These are phyloP conservation scores for Stictocephala bisonia DNA, from an alignment of 2,888 invertebrate genomes.

Conservation along the genomic window DNA sequence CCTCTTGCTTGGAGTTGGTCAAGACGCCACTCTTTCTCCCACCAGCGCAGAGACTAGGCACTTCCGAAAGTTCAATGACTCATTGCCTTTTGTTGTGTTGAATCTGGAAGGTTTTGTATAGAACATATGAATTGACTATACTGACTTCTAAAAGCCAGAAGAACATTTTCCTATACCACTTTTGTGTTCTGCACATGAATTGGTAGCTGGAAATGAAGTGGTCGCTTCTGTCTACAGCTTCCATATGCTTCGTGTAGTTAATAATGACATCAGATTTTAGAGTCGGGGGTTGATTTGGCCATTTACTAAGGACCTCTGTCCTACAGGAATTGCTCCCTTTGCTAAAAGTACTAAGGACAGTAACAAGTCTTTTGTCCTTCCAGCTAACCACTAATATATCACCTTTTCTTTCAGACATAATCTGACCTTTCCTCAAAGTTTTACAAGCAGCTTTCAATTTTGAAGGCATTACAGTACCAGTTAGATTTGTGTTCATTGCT, in stretches of 20 bases:
- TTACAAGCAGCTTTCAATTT: not conserved
- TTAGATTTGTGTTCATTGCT: not conserved
- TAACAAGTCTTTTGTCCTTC: constrained; percentile 14
- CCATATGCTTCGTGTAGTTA: constrained; percentile 17
- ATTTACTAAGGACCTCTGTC: constrained; percentile 18
- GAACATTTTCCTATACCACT: no score
- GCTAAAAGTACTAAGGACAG: not conserved
- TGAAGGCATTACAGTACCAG: constrained; percentile 16
- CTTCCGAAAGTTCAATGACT: no score
- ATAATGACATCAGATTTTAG: not conserved
- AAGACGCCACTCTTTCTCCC: no score
- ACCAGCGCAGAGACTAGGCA: no score
- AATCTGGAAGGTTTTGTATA: no score
- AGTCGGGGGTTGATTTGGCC: constrained; percentile 5
- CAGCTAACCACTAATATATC: not conserved
- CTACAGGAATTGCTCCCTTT: not conserved
- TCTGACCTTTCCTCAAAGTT: not conserved
- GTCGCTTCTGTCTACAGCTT: not conserved
- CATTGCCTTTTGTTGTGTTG: no score
- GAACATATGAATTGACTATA: no score
- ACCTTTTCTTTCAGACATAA: not conserved
- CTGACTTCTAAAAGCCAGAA: no score
- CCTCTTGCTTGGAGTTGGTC: no score
- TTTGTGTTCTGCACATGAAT: no score
- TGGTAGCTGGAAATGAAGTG: no score